phyloP scores from a whole-genome alignment of 2,888 invertebrate species.

The Psococerastis gibbosa region DNA sequence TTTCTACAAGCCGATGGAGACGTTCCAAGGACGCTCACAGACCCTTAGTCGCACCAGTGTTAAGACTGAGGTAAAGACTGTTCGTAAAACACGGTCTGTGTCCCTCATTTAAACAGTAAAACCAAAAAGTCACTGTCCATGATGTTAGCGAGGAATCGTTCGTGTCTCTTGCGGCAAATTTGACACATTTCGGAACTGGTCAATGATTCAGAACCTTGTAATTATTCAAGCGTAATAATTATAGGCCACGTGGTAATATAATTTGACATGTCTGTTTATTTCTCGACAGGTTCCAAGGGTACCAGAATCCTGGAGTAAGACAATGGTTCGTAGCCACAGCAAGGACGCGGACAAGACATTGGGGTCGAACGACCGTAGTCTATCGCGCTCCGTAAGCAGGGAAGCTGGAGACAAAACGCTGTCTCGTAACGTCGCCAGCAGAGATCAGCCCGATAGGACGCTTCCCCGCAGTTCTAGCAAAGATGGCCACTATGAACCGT shows the following conservation, averaged over 20 bases:
- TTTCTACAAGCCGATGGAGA: constrained; percentile 4
- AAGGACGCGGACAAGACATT: constrained; percentile 3
- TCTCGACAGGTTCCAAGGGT: background rate
- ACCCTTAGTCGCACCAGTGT: constrained; percentile 1
- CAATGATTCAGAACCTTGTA: too few species aligned
- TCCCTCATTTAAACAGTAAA: too few species aligned
- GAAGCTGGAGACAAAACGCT: background rate
- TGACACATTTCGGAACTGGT: too few species aligned
- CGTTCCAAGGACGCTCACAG: background rate
- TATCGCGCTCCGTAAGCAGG: background rate
- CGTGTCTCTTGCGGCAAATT: too few species aligned
- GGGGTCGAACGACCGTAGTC: background rate
- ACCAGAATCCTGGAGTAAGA: constrained; percentile 1
- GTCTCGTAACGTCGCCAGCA: background rate
- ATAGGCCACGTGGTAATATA: too few species aligned
- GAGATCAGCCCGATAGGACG: background rate
- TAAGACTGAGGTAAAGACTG: background rate
- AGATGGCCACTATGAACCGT: constrained; percentile 9
- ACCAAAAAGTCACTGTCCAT: too few species aligned
- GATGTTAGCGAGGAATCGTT: too few species aligned
- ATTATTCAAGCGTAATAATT: too few species aligned
- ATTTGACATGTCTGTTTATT: too few species aligned
- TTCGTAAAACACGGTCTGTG: too few species aligned
- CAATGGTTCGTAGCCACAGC: constrained; percentile 1
- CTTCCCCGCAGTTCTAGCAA: background rate